Evolutionary conservation across 2,888 invertebrate species (phyloP).

Genomic region (Hedya salicella): DNA sequence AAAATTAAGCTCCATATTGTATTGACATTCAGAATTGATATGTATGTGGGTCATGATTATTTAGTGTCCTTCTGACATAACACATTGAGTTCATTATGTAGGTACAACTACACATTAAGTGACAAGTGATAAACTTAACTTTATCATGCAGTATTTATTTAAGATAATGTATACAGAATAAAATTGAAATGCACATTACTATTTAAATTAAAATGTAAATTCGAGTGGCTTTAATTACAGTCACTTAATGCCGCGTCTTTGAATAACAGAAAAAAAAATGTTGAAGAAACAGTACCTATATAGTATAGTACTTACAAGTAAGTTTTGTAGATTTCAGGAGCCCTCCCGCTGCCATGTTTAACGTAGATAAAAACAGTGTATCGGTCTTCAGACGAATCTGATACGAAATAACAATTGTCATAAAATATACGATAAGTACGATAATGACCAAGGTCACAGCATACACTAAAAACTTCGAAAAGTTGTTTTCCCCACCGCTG

Average conservation of each 20-base stretch:
- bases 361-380: conserved; percentile 47
- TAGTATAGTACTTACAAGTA: conserved; percentile 61
- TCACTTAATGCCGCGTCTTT: background rate
- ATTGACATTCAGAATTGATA: conserved; percentile 36
- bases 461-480: conserved; percentile 47
- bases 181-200: too few relatives aligned
- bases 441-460: conserved; percentile 67
- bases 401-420: conserved; percentile 55
- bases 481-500: conserved; percentile 44
- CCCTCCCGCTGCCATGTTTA: conserved; percentile 65
- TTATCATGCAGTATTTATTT: background rate
- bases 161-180: conserved; percentile 6
- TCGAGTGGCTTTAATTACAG: background rate
- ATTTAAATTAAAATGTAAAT: too few relatives aligned
- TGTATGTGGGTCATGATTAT: conserved; percentile 36
- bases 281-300: background rate
- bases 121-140: background rate
- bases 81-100: background rate
- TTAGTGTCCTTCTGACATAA: conserved; percentile 26
- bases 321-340: conserved; percentile 66
- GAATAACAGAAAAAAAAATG: conserved; percentile 1
- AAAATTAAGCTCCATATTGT: conserved; percentile 26
- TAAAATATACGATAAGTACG: conserved; percentile 59
- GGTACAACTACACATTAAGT: too few relatives aligned
- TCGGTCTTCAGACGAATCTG: conserved; percentile 50